Percentiles rank a stretch among this genome's conserved stretches.
Conservation (phyloP, 1,140 invertebrate genomes). For the Drosophila ironensis region DNA sequence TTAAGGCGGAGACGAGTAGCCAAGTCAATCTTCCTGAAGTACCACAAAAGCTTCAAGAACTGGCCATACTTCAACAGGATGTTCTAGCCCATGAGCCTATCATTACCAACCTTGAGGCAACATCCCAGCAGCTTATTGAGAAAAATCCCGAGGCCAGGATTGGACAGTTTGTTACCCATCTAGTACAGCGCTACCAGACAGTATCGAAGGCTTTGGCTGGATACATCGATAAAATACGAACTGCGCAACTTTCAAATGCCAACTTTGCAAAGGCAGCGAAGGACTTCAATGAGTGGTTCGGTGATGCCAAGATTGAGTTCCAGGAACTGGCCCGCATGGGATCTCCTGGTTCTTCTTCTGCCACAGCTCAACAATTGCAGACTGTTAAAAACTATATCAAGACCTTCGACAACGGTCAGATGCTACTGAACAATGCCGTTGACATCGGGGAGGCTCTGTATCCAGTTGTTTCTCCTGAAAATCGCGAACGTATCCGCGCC, state of each 20-base stretch:
- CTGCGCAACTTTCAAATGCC: slow-evolving; percentile 86
- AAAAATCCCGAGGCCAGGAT: slow-evolving; percentile 91
- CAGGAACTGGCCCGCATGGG: slow-evolving; percentile 80
- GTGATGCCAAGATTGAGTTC: slow-evolving; percentile 85
- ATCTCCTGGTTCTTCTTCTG: slow-evolving; percentile 75
- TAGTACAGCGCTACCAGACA: slow-evolving; percentile 89
- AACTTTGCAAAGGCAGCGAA: slow-evolving; percentile 87
- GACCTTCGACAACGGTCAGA: slow-evolving; percentile 90
- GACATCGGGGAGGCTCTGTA: slow-evolving; percentile 94
- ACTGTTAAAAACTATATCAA: slow-evolving; percentile 84
- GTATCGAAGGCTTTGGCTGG: slow-evolving; percentile 88
- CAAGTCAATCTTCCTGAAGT: slow-evolving; percentile 88
- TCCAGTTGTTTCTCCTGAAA: slow-evolving; percentile 92
- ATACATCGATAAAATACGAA: slow-evolving; percentile 87
- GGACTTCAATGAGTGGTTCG: slow-evolving; percentile 91
- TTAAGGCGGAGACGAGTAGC: slow-evolving; percentile 88
- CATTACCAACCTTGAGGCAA: slow-evolving; percentile 86
- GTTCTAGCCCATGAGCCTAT: slow-evolving; percentile 86
- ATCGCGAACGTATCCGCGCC: slow-evolving; percentile 91
- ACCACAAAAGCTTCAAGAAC: slow-evolving; percentile 88
- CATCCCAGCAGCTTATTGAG: slow-evolving; percentile 88
- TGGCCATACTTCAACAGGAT: slow-evolving; percentile 85
- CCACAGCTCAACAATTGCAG: slow-evolving; percentile 75
- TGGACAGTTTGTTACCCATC: slow-evolving; percentile 89
- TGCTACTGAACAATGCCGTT: slow-evolving; percentile 89